Evolutionary conservation across 2,888 invertebrate species (phyloP).

Genomic region (Synergus umbraculus): DNA sequence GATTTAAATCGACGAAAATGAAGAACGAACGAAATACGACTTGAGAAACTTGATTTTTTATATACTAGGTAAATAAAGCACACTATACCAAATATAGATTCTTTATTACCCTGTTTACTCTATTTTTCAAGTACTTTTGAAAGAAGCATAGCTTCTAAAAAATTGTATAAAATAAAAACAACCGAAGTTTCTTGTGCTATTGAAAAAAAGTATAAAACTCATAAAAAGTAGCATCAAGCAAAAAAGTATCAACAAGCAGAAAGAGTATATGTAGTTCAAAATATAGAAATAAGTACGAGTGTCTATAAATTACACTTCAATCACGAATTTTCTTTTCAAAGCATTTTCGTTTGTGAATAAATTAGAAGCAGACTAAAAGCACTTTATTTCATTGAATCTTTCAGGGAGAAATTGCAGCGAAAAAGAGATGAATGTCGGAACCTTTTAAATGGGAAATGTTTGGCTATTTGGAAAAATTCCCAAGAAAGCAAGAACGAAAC

Average conservation of each 20-base stretch:
- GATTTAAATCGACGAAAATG: not conserved
- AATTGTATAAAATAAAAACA: too few relatives aligned
- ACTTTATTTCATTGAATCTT: not conserved
- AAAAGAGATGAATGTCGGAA: constrained; percentile 26
- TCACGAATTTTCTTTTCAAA: not conserved
- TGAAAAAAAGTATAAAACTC: too few relatives aligned
- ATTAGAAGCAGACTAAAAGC: not conserved
- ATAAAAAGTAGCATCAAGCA: too few relatives aligned
- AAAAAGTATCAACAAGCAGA: too few relatives aligned
- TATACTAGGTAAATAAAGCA: not conserved
- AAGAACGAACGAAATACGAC: too few relatives aligned
- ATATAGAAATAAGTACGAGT: not conserved
- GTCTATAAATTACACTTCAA: not conserved
- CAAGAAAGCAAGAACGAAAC: constrained; percentile 18
- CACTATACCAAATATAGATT: not conserved
- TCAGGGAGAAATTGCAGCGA: constrained; percentile 3
- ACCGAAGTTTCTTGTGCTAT: too few relatives aligned
- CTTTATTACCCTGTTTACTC: not conserved
- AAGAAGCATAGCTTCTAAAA: too few relatives aligned
- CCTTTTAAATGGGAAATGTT: constrained; percentile 5
- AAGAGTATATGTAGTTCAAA: too few relatives aligned
- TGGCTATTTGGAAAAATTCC: not conserved
- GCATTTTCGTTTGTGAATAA: not conserved
- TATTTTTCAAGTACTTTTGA: not conserved
- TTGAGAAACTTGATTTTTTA: too few relatives aligned